Conservation (phyloP, 1,140 invertebrate species). For the Drosophila murphyi region DNA sequence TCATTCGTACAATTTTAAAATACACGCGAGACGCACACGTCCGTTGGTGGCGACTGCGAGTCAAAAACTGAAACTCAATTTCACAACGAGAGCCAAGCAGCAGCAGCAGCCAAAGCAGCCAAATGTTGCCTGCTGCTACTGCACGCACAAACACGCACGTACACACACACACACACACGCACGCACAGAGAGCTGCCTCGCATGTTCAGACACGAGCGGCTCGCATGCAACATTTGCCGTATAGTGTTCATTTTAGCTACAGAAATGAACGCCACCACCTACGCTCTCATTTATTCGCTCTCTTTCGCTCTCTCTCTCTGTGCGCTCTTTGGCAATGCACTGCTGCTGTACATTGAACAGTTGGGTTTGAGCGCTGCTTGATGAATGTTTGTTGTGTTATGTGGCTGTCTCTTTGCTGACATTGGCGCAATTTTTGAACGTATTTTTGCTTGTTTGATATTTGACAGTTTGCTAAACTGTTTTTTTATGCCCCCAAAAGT, state of each 20-base stretch:
- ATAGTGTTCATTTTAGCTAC: constrained; percentile 27
- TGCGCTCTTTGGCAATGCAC: constrained; percentile 27
- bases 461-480: not conserved
- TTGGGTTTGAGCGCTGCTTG: constrained; percentile 29
- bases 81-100: constrained; percentile 37
- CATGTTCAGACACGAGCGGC: constrained; percentile 39
- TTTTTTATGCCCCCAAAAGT: not conserved
- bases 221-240: constrained; percentile 33
- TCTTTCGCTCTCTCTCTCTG: not conserved
- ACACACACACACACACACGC: not conserved
- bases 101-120: constrained; percentile 19
- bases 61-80: constrained; percentile 72
- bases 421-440: constrained; percentile 14
- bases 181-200: not conserved
- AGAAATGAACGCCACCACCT: constrained; percentile 41
- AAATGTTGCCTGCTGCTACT: constrained; percentile 20
- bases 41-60: constrained; percentile 61
- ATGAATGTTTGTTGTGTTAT: constrained; percentile 20
- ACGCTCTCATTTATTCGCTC: constrained; percentile 4
- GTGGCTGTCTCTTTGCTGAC: constrained; percentile 26
- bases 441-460: constrained; percentile 19
- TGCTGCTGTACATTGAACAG: constrained; percentile 26
- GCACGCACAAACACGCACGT: constrained; percentile 4
- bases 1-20: constrained; percentile 35
- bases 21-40: constrained; percentile 68